Evolutionary conservation across 2,888 invertebrate genomes (phyloP).

Genomic region (Corbicula japonica): DNA sequence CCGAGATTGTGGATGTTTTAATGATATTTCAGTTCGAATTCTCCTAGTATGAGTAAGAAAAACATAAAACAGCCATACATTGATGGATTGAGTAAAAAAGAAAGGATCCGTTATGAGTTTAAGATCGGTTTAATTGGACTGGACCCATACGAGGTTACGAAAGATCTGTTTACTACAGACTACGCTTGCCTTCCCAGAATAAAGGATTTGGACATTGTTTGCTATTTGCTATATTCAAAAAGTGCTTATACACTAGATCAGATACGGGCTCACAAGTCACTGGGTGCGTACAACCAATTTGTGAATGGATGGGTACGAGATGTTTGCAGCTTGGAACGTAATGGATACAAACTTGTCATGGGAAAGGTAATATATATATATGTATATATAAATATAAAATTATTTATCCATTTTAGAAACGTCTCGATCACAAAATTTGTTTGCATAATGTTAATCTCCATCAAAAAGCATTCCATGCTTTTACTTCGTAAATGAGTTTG

Average conservation of each 20-base stretch:
- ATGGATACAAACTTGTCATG: neutral
- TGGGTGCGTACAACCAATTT: slow-evolving; percentile 7
- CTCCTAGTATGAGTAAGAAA: neutral
- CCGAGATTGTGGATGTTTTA: no score
- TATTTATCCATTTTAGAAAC: no score
- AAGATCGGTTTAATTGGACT: slow-evolving; percentile 20
- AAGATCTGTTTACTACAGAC: slow-evolving; percentile 6
- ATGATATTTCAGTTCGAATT: no score
- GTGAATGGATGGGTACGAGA: slow-evolving; percentile 14
- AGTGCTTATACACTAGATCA: slow-evolving; percentile 2
- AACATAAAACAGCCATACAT: neutral
- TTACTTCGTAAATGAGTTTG: slow-evolving; percentile 1
- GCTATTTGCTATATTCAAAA: neutral
- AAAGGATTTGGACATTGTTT: slow-evolving; percentile 9
- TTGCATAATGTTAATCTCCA: no score
- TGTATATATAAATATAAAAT: no score
- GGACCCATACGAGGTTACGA: slow-evolving; percentile 23
- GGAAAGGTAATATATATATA: slow-evolving; percentile 29
- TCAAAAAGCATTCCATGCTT: no score
- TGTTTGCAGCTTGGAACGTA: slow-evolving; percentile 1
- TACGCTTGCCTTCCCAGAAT: slow-evolving; percentile 13
- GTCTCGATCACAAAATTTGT: no score
- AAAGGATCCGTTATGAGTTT: slow-evolving; percentile 7
- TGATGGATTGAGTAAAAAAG: slow-evolving; percentile 15
- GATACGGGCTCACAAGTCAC: neutral